Conservation (phyloP, 2,888 invertebrate species). For the Kryphioiulus occultus region DNA sequence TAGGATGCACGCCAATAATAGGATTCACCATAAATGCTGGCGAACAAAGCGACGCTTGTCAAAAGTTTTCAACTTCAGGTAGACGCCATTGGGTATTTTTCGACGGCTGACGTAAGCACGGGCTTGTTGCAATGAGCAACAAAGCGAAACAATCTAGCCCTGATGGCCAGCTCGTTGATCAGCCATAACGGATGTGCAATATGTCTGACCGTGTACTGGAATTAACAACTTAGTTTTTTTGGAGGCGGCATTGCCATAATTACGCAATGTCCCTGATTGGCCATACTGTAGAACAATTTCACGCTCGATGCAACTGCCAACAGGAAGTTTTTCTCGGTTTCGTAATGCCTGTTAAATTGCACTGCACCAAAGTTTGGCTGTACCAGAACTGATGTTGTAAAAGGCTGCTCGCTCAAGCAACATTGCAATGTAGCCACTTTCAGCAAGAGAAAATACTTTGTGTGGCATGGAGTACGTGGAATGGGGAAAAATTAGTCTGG, state of each 20-base stretch:
- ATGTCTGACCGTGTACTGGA: slow-evolving; percentile 10
- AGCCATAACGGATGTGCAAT: slow-evolving; percentile 24
- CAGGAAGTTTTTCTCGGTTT: not conserved
- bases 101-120: not conserved
- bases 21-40: not conserved
- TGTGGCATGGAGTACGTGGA: too few relatives aligned
- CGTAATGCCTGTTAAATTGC: not conserved
- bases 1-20: not conserved
- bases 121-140: not conserved
- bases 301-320: not conserved
- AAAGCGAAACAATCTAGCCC: not conserved
- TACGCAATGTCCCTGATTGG: slow-evolving; percentile 29
- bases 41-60: not conserved
- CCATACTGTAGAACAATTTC: not conserved
- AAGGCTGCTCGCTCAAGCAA: too few relatives aligned
- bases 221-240: slow-evolving; percentile 17
- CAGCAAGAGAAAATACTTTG: not conserved
- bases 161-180: slow-evolving; percentile 13
- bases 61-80: not conserved
- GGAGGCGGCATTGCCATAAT: not conserved
- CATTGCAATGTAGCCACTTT: not conserved
- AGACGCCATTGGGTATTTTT: not conserved
- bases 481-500: not conserved
- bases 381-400: not conserved
- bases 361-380: not conserved